Evolutionary conservation across 2,797 vertebrate species (phyloP).

Genomic region (Erpetoichthys calabaricus): DNA sequence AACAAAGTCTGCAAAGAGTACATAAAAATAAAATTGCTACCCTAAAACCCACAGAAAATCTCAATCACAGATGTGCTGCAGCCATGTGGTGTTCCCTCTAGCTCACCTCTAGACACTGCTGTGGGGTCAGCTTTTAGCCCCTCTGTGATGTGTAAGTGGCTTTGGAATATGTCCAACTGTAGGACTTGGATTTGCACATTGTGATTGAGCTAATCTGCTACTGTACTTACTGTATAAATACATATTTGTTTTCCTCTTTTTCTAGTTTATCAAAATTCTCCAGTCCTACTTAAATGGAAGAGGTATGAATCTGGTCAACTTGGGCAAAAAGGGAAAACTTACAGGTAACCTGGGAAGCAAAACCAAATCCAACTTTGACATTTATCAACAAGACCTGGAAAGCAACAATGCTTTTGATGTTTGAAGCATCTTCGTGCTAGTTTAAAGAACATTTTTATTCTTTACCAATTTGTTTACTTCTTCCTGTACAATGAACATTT

Average conservation of each 20-base stretch:
- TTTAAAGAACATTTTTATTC: no score
- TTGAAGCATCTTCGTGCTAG: background rate
- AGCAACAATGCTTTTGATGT: conserved; percentile 20
- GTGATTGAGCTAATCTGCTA: background rate
- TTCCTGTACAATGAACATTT: no score
- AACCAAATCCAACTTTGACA: conserved; percentile 17
- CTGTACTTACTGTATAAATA: background rate
- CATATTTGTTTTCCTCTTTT: background rate
- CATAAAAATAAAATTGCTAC: no score
- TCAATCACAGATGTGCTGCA: no score
- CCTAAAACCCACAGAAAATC: no score
- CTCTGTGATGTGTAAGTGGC: no score
- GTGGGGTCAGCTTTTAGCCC: no score
- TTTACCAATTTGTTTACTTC: no score
- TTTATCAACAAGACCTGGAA: conserved; percentile 20
- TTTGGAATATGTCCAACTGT: no score
- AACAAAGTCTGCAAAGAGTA: no score
- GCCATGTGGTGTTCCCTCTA: no score
- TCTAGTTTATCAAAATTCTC: conserved; percentile 25
- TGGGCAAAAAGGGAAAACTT: conserved; percentile 18
- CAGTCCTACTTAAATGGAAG: conserved; percentile 20
- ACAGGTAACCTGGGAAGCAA: conserved; percentile 12
- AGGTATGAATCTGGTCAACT: conserved; percentile 12
- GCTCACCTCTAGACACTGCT: no score
- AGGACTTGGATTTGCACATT: background rate